A percentile compares a stretch with the other conserved stretches of the same genome.
phyloP scores from a whole-genome alignment of 2,113 vertebrate species.

The Penelope pileata region DNA sequence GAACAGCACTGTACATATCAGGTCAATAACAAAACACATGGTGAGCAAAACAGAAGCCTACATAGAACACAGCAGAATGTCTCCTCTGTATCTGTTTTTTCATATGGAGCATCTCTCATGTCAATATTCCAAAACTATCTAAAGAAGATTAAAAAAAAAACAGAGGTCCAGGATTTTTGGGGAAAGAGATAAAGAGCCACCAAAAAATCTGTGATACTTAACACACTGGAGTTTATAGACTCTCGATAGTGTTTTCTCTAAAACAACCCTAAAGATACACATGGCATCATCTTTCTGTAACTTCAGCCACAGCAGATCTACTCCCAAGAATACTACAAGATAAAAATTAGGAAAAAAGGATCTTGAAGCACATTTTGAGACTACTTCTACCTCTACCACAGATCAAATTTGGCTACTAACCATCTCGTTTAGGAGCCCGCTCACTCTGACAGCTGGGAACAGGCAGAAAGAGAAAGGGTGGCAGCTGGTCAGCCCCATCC shows the following conservation, averaged over 20 bases:
- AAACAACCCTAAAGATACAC: neutral
- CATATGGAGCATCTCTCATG: neutral
- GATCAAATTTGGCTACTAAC: slow-evolving; percentile 82
- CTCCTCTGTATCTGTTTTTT: neutral
- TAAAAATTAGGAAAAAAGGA: neutral
- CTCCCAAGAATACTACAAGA: neutral
- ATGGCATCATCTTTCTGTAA: neutral
- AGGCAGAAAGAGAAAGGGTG: slow-evolving; percentile 88
- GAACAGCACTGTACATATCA: neutral
- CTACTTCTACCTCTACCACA: slow-evolving; percentile 69
- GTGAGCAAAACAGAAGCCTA: neutral
- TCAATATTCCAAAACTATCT: neutral
- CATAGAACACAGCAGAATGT: neutral
- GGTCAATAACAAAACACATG: neutral
- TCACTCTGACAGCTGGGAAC: slow-evolving; percentile 83
- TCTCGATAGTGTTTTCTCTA: neutral
- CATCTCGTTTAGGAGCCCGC: slow-evolving; percentile 85
- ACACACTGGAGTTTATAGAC: neutral
- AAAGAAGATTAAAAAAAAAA: neutral
- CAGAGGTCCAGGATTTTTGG: neutral
- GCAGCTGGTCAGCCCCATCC: slow-evolving; percentile 86
- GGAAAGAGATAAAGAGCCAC: neutral
- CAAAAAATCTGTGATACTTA: neutral
- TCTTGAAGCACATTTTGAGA: neutral
- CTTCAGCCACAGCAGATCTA: neutral